Evolutionary conservation across 2,888 invertebrate genomes (phyloP).

Genomic region (Protophormia terraenovae): DNA sequence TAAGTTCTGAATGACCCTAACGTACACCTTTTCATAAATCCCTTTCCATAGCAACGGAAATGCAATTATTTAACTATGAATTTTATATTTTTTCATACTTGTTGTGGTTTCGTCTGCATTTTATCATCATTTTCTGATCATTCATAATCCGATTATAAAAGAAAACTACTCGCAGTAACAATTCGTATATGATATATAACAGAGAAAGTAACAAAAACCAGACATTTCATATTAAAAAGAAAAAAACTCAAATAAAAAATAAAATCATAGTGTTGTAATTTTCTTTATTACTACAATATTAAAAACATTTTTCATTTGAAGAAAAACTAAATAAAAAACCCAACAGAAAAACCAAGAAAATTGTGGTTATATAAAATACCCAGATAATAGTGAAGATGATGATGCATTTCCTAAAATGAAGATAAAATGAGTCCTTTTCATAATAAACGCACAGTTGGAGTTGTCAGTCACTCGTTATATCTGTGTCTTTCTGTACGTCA

Average conservation of each 20-base stretch:
- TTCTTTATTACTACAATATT: conserved; percentile 60
- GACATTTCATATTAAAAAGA: background rate
- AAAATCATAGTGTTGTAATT: conserved; percentile 49
- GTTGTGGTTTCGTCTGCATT: conserved; percentile 43
- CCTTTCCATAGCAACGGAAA: background rate
- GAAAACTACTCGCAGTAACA: background rate
- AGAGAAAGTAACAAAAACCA: background rate
- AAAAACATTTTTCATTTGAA: conserved; percentile 53
- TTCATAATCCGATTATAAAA: conserved; percentile 62
- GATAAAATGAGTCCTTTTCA: conserved; percentile 20
- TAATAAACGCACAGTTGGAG: conserved; percentile 53
- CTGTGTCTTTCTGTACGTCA: background rate
- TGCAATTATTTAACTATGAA: conserved; percentile 20
- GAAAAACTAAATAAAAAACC: background rate
- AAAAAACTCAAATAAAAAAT: background rate
- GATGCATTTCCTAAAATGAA: conserved; percentile 16
- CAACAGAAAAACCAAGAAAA: background rate
- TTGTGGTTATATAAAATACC: no score
- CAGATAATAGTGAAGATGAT: conserved; percentile 7
- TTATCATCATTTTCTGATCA: conserved; percentile 57
- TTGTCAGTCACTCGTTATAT: conserved; percentile 28
- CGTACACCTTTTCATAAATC: background rate
- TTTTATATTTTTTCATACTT: background rate
- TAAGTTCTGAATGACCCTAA: no score
- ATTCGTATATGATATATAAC: background rate